Base-by-base conservation (phyloP, 1,140 invertebrate genomes). In the Dermatophagoides farinae region DNA sequence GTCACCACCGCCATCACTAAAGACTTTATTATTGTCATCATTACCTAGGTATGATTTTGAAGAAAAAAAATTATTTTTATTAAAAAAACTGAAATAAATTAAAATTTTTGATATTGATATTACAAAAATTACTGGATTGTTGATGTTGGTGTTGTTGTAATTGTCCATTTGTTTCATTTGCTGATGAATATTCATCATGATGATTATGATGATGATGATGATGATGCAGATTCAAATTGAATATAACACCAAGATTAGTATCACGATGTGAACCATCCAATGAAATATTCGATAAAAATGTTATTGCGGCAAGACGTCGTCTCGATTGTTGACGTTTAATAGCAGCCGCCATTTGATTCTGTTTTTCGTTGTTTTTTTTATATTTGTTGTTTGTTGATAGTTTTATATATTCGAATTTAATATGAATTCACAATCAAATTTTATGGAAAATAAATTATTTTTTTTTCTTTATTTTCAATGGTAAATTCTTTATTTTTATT, bases 261-360 rank as follows among this genome's bases (percentile, higher is more conserved):
- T 91, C 87, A 67, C 80, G 80, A 73, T 88, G 83, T 67, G 82
- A 86, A 55, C 88, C 88, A 78, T 92, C 88, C 58, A 93, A 76
- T 60, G 88, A 91, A 68, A 95, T 93, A 76, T 92, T 92, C 37
- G 87, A 86, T 65, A 95, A 77, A 77, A 93, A 95, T 66, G 84
- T 85, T 63, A 88, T 77, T 65, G 87, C 87, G 69, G 86, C 86
- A 67, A 89, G 77, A 71, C 86, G 78, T 71, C 83, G 77, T 40
- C 66, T 37, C 16, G 65, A 64, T 52, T 63, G 62, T 62, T 65
- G 65, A 22, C 66, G 46, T 49, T 66, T 65, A 52, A 65, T 57
- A 22, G 66, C 51, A 31, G 65, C 62, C 49, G 64, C 62, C 65
- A 67, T 66, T 55, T 18, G 54, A 22, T 57, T 16, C 23, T 31